phyloP scores from a whole-genome alignment of 92 coral and sea anemone genomes.

The Paragorgia papillata region DNA sequence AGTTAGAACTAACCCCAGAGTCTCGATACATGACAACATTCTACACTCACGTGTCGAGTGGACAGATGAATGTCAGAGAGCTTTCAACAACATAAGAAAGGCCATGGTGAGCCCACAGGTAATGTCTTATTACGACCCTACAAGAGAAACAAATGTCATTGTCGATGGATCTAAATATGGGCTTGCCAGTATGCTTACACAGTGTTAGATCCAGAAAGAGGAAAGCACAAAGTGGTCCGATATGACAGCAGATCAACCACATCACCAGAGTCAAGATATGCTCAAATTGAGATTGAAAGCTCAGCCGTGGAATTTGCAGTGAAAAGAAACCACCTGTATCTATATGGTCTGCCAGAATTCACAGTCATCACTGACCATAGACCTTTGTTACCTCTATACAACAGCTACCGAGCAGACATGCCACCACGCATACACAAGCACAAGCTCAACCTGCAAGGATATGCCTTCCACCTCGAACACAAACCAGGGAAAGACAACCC shows the following conservation, averaged over 20 bases:
- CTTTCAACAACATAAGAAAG: neutral
- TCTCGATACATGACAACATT: constrained; percentile 54
- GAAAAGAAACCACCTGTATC: constrained; percentile 41
- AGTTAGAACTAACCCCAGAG: constrained; percentile 50
- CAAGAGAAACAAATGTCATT: constrained; percentile 26
- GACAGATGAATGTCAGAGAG: constrained; percentile 2
- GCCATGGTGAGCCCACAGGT: neutral
- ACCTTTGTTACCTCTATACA: too few species aligned
- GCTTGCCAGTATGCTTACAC: constrained; percentile 43
- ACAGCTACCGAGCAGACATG: constrained; percentile 32
- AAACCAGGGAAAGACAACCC: constrained; percentile 53
- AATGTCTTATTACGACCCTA: constrained; percentile 44
- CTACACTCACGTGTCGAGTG: constrained; percentile 43
- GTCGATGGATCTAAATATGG: constrained; percentile 21
- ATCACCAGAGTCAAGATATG: constrained; percentile 18
- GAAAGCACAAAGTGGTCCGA: constrained; percentile 39
- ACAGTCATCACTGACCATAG: constrained; percentile 46
- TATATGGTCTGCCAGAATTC: constrained; percentile 45
- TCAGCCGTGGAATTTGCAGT: constrained; percentile 53
- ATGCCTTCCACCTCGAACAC: constrained; percentile 41
- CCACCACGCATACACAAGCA: constrained; percentile 40
- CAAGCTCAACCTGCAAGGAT: constrained; percentile 45
- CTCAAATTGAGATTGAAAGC: constrained; percentile 48
- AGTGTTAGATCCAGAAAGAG: constrained; percentile 38
- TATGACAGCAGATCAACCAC: constrained; percentile 47